Evolutionary conservation across 2,888 invertebrate genomes (phyloP).

Genomic region (Erynnis tages): DNA sequence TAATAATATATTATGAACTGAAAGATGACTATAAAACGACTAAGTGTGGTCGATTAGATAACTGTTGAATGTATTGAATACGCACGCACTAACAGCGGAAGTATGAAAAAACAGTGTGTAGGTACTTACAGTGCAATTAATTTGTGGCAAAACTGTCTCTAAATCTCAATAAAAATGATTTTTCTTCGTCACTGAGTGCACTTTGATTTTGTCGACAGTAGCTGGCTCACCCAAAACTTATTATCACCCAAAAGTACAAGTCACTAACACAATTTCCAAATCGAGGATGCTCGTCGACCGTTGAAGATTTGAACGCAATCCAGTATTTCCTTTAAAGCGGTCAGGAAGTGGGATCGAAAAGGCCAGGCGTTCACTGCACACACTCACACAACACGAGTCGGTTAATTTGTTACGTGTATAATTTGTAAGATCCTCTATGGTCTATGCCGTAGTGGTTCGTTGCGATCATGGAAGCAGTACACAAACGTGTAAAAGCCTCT

Average conservation of each 20-base stretch:
- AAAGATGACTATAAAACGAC: too few relatives aligned
- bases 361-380: conserved; percentile 58
- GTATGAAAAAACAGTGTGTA: conserved; percentile 1
- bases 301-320: conserved; percentile 43
- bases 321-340: conserved; percentile 56
- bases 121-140: conserved; percentile 23
- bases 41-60: conserved; percentile 15
- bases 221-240: too few relatives aligned
- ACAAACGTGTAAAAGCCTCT: conserved; percentile 65
- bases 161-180: conserved; percentile 24
- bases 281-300: conserved; percentile 40
- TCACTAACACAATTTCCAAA: conserved; percentile 61
- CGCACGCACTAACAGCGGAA: conserved; percentile 1
- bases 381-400: conserved; percentile 60
- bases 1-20: too few relatives aligned
- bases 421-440: conserved; percentile 50
- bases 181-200: conserved; percentile 32
- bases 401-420: conserved; percentile 50
- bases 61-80: neutral
- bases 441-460: conserved; percentile 53
- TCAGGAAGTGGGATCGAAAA: conserved; percentile 48
- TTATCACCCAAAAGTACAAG: conserved; percentile 28
- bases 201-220: conserved; percentile 24
- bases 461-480: conserved; percentile 45
- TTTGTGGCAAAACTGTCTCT: conserved; percentile 17